Evolutionary conservation across 2,888 invertebrate species (phyloP), one percentile per base, ranked within the genome.

Genomic region (Chrysomela aeneicollis): DNA sequence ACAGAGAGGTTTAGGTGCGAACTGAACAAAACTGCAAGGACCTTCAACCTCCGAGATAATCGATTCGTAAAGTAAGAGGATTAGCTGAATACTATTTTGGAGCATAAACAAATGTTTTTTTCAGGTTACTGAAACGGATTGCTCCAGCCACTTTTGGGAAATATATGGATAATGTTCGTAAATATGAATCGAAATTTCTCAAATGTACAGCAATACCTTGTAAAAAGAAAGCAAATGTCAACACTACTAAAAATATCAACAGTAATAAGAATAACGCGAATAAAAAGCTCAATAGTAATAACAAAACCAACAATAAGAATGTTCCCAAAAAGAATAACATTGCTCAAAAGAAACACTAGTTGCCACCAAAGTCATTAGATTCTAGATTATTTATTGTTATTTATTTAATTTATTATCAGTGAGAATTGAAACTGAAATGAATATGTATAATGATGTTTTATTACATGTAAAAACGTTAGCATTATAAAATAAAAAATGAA

Each of bases 1-100:
- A 79, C 79, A 5, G 84, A 84, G 64, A 72, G 84, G 60, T 78
- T 85, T 58, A 82, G 82, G 6, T 85, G 85, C 68, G 85, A 85
- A 71, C 72, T 84, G 46, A 84, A 82, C 3, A 81, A 83, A 71
- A 81, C 82, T 10, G 82, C 81, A 2, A 76, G 79, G 64, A 77
- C 78, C 6, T 78, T 82, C 58, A 78, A 79, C 63, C 60, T 82
- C 12, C 76, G 80, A 59, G 78, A 82, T 54, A 82, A 81, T 64
- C 65, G 82, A 70, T 82, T 82, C 73, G 73, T 81, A 3, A 82
- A 82, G 82, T 82, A 76, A 78, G 79, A 26, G 77, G 46, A 15
- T 10, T 12, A 19, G 19, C 12, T 42, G 15, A 46, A 46, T 2
- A 32, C 15, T n/a, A 53, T 62, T 54, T 76, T 77, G 26, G 18